Base-by-base conservation (phyloP, 2,888 invertebrate species). In the Temnothorax unifasciatus region DNA sequence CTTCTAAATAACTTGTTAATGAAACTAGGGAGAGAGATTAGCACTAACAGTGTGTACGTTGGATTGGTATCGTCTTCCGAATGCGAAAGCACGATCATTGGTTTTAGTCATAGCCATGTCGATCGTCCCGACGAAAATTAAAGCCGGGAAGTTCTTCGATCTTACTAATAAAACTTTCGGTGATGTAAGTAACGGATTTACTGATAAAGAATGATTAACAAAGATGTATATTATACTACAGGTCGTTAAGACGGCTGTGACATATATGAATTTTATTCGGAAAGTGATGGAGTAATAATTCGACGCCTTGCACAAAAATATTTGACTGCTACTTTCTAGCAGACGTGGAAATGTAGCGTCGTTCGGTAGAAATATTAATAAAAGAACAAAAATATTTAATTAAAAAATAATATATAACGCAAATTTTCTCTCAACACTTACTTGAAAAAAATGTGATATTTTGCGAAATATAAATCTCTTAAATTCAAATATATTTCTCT, bases 141-240 rank as follows among this genome's bases (percentile, higher is more conserved):
- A 89, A n/a, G 93, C 93, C 41, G 92, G 92, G 21, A 92, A 92
- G 81, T 86, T 93, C 79, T 84, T 90, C 6, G 87, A 91, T 34
- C 63, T 92, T 15, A 92, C 92, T 11, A 81, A 91, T 21, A 84
- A 66, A 41, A 89, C 88, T 57, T 92, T 92, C 82, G 87, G 89
- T 57, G 89, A 90, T 21, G 92, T 92, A 85, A 85, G 90, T 91
- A 75, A 63, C 21, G 18, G 3, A 3, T 13, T 18, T n/a, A 2
- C 11, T 3, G 50, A 1, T 29, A 63, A 47, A 75, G 15, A 15
- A 68, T 41, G 1, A n/a, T 29, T 29, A 41, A 41, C n/a, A 2
- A 68, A 77, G 0, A 54, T 41, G 0, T 4, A 38, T 68, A 69
- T 21, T 57, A 52, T 74, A 59, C 69, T 71, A 18, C 61, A 87